Percentiles rank a stretch among this genome's conserved stretches.
Conservation (phyloP, 2,888 invertebrate species). For the Ommatoiulus sabulosus region DNA sequence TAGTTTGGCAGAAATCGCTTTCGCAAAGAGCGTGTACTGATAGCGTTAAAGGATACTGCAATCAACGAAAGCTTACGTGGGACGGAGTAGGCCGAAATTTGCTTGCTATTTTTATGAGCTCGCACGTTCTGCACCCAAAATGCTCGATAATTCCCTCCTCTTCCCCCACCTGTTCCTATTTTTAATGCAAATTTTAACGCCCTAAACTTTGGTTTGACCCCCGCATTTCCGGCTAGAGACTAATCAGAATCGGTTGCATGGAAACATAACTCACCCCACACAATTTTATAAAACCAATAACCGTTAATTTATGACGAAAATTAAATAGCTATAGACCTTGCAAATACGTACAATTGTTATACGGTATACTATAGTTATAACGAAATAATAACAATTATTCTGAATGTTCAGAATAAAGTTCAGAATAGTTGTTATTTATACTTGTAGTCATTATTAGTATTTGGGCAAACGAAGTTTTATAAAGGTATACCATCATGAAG, state of each 20-base stretch:
- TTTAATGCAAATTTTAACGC: slow-evolving; percentile 14
- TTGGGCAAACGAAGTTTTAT: too few species aligned
- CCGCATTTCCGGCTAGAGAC: not conserved
- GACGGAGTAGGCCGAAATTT: slow-evolving; percentile 18
- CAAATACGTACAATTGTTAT: too few species aligned
- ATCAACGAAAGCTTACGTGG: not conserved
- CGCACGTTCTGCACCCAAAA: slow-evolving; percentile 36
- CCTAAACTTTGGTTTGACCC: not conserved
- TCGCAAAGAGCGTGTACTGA: not conserved
- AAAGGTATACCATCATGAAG: too few species aligned
- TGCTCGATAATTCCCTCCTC: not conserved
- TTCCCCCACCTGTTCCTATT: not conserved
- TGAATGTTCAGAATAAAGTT: too few species aligned
- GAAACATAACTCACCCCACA: too few species aligned
- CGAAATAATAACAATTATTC: too few species aligned
- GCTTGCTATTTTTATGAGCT: slow-evolving; percentile 20
- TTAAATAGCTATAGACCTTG: too few species aligned
- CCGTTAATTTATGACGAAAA: too few species aligned
- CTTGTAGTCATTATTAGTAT: too few species aligned
- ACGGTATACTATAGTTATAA: too few species aligned
- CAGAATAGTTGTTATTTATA: too few species aligned
- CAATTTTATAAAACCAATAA: too few species aligned
- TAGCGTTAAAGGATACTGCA: not conserved
- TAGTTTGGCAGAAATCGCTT: not conserved
- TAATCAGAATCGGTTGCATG: not conserved